Base-by-base conservation (phyloP, 2,113 vertebrate species). In the Arothron firmamentum region DNA sequence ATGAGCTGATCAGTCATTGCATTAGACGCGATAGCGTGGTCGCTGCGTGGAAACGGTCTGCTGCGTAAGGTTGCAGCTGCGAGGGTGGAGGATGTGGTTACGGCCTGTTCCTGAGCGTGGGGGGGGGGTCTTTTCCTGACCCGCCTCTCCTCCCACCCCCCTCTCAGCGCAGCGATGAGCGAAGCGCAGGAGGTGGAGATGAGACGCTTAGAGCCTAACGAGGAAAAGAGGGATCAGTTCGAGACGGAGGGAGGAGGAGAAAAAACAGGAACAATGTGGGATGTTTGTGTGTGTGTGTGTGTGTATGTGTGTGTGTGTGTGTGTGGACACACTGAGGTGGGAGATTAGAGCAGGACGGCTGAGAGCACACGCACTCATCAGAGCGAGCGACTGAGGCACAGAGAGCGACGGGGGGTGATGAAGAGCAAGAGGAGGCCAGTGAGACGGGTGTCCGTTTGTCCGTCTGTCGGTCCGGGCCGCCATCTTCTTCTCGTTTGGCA, bases 251-350 rank as follows among this genome's bases (percentile, higher is more conserved):
- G 67, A 51, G 23, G 31, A 53, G 43, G 46, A 49, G 62, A 53
- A 17, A 62, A 48, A 18, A 49, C 47, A 15, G 17, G 17, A 49
- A 18, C 16, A 15, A 49, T 73, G 74, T 31, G 65, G 53, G 70
- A 56, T 47, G 72, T 81, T 75, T 80, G 77, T 72, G 85, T 88
- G 76, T 78, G 81, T 82, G 82, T 85, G 81, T 78, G 81, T 82
- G 82, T 85, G 81, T 85, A 41, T 82, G 70, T 42, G 80, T 80
- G 81, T 78, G 81, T 82, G 82, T 85, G 81, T 85, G 43, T 82
- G 70, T 42, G 80, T 80, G 81, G 82, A 86, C 90, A 88, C 77
- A 87, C 88, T 82, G 89, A 78, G 88, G 65, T 34, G 52, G 77
- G 78, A 87, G 86, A 92, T 90, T 90, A 87, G 74, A 85, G 77